phyloP scores from a whole-genome alignment of 2,888 invertebrate genomes.

The Andrena praecox region DNA sequence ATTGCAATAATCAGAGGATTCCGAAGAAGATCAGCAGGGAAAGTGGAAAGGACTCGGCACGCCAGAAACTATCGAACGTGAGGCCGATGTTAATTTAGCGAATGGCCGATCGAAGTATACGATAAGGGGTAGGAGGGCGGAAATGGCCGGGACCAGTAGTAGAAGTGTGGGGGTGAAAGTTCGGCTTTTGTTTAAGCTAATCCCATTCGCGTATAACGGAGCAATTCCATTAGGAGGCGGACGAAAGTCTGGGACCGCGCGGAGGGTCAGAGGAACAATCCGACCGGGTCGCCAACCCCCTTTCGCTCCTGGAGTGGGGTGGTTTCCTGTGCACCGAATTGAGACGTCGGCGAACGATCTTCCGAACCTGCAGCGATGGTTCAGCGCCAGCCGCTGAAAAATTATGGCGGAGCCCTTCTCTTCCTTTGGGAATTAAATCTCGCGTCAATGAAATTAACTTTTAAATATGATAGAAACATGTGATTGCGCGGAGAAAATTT shows the following conservation, averaged over 20 bases:
- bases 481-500: no score
- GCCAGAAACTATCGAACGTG: not conserved
- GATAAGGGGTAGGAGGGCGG: conserved; percentile 10
- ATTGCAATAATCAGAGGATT: not conserved
- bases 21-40: not conserved
- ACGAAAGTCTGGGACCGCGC: conserved; percentile 47
- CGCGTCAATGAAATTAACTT: no score
- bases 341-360: conserved; percentile 54
- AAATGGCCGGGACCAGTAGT: not conserved
- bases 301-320: conserved; percentile 19
- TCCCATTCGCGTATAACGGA: conserved; percentile 65
- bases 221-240: conserved; percentile 82
- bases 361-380: conserved; percentile 28
- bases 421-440: not conserved
- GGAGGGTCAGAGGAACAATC: conserved; percentile 45
- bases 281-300: conserved; percentile 35
- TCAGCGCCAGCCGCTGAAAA: conserved; percentile 1
- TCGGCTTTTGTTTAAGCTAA: conserved; percentile 79
- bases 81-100: conserved; percentile 40
- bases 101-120: conserved; percentile 16
- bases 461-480: no score
- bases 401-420: not conserved
- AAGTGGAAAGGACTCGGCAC: not conserved
- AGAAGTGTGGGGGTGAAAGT: conserved; percentile 58
- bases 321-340: conserved; percentile 38